These are phyloP conservation scores for Scomber scombrus DNA, from an alignment of 2,113 vertebrate species.

Conservation along the genomic window DNA sequence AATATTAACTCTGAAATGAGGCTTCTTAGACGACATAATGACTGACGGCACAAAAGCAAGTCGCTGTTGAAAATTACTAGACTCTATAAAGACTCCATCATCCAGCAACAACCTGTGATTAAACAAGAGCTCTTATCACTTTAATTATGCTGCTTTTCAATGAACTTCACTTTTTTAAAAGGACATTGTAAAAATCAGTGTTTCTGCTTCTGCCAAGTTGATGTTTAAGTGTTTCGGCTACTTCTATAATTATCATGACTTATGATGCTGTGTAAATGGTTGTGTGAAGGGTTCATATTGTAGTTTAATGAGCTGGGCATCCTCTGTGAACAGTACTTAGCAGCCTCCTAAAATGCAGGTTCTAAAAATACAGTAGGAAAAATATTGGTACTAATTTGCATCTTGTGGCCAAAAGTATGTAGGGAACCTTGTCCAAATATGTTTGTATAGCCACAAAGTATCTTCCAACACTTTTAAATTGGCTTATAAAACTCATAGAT, in stretches of 20 bases:
- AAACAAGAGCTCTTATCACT: neutral
- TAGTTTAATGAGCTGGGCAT: too few species aligned
- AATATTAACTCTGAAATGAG: conserved; percentile 28
- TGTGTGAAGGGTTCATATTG: too few species aligned
- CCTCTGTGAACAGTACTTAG: too few species aligned
- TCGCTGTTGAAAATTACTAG: neutral
- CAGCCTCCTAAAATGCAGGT: too few species aligned
- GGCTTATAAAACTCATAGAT: too few species aligned
- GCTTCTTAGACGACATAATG: neutral
- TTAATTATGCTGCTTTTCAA: neutral
- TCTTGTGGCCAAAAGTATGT: too few species aligned
- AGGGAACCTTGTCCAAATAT: too few species aligned
- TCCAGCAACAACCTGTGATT: neutral
- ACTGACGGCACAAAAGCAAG: conserved; percentile 17
- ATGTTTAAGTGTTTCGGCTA: neutral
- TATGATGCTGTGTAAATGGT: too few species aligned
- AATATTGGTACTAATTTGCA: too few species aligned
- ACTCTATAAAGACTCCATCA: neutral
- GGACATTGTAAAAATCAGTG: neutral
- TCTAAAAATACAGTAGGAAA: too few species aligned
- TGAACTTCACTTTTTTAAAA: conserved; percentile 2
- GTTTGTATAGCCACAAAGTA: too few species aligned
- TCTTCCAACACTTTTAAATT: too few species aligned
- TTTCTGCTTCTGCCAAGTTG: neutral
- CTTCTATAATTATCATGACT: neutral